Evolutionary conservation across 2,888 invertebrate genomes (phyloP), one percentile per base, ranked within the genome.

Genomic region (Euphydryas editha): DNA sequence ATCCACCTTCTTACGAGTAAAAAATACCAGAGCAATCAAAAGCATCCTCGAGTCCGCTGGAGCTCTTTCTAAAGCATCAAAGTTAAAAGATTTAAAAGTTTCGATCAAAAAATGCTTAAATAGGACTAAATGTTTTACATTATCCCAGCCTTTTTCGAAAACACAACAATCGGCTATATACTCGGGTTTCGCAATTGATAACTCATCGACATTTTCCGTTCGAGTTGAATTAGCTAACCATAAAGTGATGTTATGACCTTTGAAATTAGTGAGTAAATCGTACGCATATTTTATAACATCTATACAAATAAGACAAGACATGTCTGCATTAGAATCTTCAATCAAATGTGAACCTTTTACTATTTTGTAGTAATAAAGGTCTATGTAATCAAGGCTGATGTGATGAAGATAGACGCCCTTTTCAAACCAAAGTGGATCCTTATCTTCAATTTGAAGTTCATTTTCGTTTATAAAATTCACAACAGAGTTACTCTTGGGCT

Each of bases 91-190:
- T 39, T 39, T 8, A 15, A 61, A 39, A 10, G 47, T 67, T 30
- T 75, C 65, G 8, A 51, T 46, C 37, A 78, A 60, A 54, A 78
- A 79, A 70, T 78, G 74, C 56, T 78, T 68, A 36, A 80, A 77
- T 11, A 80, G 60, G 1, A 62, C 49, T 2, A 73, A 59, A 15
- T 56, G 60, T 2, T 71, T 65, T 15, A 81, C 72, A 11, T 58
- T 0, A 3, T 65, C 65, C 84, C 84, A 84, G 1, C 83, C 85
- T 51, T 81, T 81, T 73, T 80, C 79, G 59, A 84, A 84, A 4
- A 80, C 77, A 55, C 59, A 77, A 36, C 8, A 61, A 10, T 13
- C 15, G 10, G 72, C 78, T 6, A 70, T 46, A 54, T 79, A 81
- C 0, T 30, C 54, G 4, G 82, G 83, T 62, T 75, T 80, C 36